phyloP scores from a whole-genome alignment of 2,888 invertebrate species.

The Cantharis nigra region DNA sequence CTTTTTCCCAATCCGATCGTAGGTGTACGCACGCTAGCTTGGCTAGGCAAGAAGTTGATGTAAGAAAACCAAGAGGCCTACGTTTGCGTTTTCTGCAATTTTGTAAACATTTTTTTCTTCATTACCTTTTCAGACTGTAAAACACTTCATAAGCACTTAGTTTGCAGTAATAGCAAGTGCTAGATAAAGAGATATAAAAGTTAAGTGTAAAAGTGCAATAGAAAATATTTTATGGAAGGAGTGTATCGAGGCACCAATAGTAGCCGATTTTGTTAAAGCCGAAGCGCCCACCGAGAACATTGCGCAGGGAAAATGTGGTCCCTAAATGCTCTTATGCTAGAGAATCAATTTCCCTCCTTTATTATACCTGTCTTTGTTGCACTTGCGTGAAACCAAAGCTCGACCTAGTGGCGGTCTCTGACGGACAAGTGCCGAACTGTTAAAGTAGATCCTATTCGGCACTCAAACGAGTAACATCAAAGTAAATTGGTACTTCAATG shows the following conservation, averaged over 20 bases:
- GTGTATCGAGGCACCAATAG: slow-evolving; percentile 62
- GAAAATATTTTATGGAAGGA: slow-evolving; percentile 50
- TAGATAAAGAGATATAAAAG: slow-evolving; percentile 34
- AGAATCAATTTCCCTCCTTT: slow-evolving; percentile 45
- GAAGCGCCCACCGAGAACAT: slow-evolving; percentile 54
- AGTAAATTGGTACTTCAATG: slow-evolving; percentile 50
- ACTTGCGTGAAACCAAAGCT: slow-evolving; percentile 34
- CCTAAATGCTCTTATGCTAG: slow-evolving; percentile 47
- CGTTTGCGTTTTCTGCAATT: not conserved
- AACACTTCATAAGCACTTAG: slow-evolving; percentile 32
- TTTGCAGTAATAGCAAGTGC: slow-evolving; percentile 31
- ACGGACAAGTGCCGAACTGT: slow-evolving; percentile 54
- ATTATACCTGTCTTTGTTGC: slow-evolving; percentile 41
- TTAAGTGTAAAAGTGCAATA: slow-evolving; percentile 22
- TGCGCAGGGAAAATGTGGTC: slow-evolving; percentile 55
- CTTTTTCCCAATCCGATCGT: not conserved
- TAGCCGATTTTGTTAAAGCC: slow-evolving; percentile 64
- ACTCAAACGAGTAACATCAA: slow-evolving; percentile 62
- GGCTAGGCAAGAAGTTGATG: not conserved
- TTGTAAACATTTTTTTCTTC: slow-evolving; percentile 24
- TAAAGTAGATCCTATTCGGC: slow-evolving; percentile 59
- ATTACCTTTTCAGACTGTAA: slow-evolving; percentile 29
- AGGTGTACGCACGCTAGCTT: not conserved
- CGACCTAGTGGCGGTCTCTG: slow-evolving; percentile 57
- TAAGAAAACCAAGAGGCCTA: not conserved